Base-by-base conservation (phyloP, 1,140 invertebrate species). In the Drosophila albomicans region DNA sequence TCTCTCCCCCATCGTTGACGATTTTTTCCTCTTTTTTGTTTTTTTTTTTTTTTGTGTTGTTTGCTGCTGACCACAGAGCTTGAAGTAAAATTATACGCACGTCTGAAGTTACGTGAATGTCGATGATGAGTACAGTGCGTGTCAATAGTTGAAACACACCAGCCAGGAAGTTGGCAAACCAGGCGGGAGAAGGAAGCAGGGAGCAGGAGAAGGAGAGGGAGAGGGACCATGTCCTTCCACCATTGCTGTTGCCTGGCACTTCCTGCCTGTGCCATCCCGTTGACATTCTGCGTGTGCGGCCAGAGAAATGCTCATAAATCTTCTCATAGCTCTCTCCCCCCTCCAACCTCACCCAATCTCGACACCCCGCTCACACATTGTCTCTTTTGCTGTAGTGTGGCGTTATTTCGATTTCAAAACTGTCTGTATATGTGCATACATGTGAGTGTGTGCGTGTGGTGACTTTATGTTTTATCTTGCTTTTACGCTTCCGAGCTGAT, bases 51-150 rank as follows among this genome's bases (percentile, higher is more conserved):
- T 30, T n/a, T 16, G 6, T 16, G 20, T 8, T 54, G 41, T 25
- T 63, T 56, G 54, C 11, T 46, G 71, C 58, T 69, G 77, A 86
- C 82, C 82, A 68, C 82, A 88, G 64, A 30, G 35, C 28, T 62
- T 5, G 28, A 41, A 35, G 84, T 88, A 87, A 88, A 81, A 84
- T 84, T 88, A 88, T 88, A 82, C 85, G 78, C 84, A 84, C 77
- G 84, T 84, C 80, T 87, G 82, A 73, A 84, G 84, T 87, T 88
- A 89, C 81, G 69, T 70, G 41, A 54, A 79, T 73, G 75, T 63
- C 62, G 63, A 71, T 67, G 69, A 73, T 74, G 75, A 58, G 46
- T 81, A 89, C 84, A 89, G 65, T 49, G 71, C 71, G 66, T 80
- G 82, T 85, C 82, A 85, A 85, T 85, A 85, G 81, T 86, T 75